Percentiles rank a stretch among this genome's conserved stretches.
These are phyloP conservation scores for Didymodactylos carnosus DNA, from an alignment of 2,888 invertebrate genomes.

Conservation along the genomic window DNA sequence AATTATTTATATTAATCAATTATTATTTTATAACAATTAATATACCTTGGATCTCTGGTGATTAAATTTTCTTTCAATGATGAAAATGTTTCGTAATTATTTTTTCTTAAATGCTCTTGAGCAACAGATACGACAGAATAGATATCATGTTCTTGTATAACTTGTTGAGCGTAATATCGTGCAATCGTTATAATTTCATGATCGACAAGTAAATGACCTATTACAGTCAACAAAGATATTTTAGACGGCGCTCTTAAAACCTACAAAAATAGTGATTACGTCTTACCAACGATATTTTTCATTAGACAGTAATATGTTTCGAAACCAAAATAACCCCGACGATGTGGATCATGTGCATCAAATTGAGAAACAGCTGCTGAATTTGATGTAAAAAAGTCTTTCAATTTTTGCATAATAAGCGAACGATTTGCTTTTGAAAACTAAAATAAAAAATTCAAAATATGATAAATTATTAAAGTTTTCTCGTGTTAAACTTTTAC, in stretches of 20 bases:
- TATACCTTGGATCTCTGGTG: background rate
- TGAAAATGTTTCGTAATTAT: slow-evolving; percentile 10
- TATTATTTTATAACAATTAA: background rate
- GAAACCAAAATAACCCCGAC: slow-evolving; percentile 17
- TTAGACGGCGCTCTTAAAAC: slow-evolving; percentile 20
- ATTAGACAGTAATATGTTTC: slow-evolving; percentile 2
- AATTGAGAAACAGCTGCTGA: slow-evolving; percentile 23
- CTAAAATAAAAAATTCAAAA: background rate
- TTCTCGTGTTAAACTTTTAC: slow-evolving; percentile 41
- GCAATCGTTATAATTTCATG: slow-evolving; percentile 29
- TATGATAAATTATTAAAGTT: background rate
- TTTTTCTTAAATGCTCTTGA: slow-evolving; percentile 13
- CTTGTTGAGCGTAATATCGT: slow-evolving; percentile 6
- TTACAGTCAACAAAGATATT: background rate
- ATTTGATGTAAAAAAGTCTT: slow-evolving; percentile 19
- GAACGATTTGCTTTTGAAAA: background rate
- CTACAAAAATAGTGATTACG: slow-evolving; percentile 22
- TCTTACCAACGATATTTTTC: slow-evolving; percentile 18
- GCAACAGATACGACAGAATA: slow-evolving; percentile 3
- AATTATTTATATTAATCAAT: no score
- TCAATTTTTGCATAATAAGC: slow-evolving; percentile 18
- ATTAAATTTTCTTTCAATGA: slow-evolving; percentile 7
- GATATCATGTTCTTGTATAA: slow-evolving; percentile 3
- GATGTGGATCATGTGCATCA: slow-evolving; percentile 22
- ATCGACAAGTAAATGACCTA: slow-evolving; percentile 18